A percentile compares a stretch with the other conserved stretches of the same genome.
These are phyloP conservation scores for Hypotaenidia okinawae DNA, from an alignment of 2,797 vertebrate genomes.

Conservation along the genomic window DNA sequence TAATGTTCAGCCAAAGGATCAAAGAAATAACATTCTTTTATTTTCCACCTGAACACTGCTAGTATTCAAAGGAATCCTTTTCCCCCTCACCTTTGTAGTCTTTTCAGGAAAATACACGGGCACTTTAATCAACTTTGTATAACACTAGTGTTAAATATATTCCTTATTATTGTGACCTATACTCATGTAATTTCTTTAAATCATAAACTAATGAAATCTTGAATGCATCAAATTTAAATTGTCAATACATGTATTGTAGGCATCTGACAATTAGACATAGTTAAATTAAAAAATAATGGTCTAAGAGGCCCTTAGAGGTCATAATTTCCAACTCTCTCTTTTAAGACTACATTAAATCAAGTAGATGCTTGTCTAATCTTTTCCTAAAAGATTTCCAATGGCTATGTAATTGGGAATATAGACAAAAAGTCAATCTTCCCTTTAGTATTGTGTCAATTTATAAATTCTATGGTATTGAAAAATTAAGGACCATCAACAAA, in stretches of 20 bases:
- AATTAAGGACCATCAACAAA: not conserved
- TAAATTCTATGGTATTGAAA: not conserved
- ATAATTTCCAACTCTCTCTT: not conserved
- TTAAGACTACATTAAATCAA: not conserved
- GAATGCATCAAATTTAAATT: not conserved
- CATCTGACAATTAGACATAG: not conserved
- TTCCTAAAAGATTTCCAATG: not conserved
- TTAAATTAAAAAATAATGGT: not conserved
- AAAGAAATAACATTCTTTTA: not conserved
- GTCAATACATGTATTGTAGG: not conserved
- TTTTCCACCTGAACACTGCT: not conserved
- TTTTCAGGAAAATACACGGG: not conserved
- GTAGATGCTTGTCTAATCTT: not conserved
- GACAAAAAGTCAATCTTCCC: not conserved
- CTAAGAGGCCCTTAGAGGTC: not conserved
- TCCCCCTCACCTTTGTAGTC: not conserved
- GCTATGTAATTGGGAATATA: not conserved
- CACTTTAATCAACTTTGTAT: not conserved
- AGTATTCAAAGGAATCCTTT: not conserved
- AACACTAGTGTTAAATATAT: not conserved
- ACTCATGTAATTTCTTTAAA: not conserved
- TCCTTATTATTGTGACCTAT: not conserved
- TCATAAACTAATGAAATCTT: not conserved
- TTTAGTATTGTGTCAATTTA: not conserved
- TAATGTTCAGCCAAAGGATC: not conserved